These are phyloP conservation scores for Phasia obesa DNA, from an alignment of 2,888 invertebrate species.

Conservation along the genomic window DNA sequence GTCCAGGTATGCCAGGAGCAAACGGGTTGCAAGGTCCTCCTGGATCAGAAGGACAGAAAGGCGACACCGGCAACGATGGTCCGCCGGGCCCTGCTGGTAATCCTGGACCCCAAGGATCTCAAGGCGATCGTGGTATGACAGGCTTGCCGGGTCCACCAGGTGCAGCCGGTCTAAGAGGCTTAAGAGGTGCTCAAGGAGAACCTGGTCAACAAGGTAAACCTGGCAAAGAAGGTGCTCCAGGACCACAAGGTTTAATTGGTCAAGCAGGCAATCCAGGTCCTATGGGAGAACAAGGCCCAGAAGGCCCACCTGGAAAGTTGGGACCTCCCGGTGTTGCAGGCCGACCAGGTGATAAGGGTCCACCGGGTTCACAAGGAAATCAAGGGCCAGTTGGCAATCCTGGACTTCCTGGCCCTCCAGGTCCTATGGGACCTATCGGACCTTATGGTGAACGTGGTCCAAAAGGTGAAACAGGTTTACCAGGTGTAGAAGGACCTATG, in stretches of 20 bases:
- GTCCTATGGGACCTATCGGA: constrained; percentile 77
- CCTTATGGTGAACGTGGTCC: constrained; percentile 86
- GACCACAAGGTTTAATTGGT: constrained; percentile 85
- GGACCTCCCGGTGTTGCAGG: constrained; percentile 89
- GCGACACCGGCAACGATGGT: constrained; percentile 88
- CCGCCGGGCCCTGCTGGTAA: constrained; percentile 85
- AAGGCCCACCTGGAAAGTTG: constrained; percentile 86
- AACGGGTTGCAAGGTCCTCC: constrained; percentile 88
- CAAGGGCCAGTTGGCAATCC: constrained; percentile 75
- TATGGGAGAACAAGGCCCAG: constrained; percentile 85
- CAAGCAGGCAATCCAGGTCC: constrained; percentile 86
- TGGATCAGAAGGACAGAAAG: constrained; percentile 90
- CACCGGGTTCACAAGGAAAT: constrained; percentile 83
- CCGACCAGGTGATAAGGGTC: constrained; percentile 90
- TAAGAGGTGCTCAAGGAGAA: constrained; percentile 86
- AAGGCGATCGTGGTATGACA: constrained; percentile 78
- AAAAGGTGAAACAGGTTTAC: constrained; percentile 88
- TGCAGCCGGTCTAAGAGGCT: constrained; percentile 74
- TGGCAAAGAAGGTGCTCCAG: constrained; percentile 86
- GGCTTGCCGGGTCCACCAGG: constrained; percentile 78
- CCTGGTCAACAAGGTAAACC: constrained; percentile 88
- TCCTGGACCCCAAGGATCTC: constrained; percentile 84
- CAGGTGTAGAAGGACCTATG: constrained; percentile 89
- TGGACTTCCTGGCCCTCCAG: constrained; percentile 76
- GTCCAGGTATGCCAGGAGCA: constrained; percentile 86